Base-by-base conservation (phyloP, 35 echinoderm and acorn worm species). In the Patiria miniata region DNA sequence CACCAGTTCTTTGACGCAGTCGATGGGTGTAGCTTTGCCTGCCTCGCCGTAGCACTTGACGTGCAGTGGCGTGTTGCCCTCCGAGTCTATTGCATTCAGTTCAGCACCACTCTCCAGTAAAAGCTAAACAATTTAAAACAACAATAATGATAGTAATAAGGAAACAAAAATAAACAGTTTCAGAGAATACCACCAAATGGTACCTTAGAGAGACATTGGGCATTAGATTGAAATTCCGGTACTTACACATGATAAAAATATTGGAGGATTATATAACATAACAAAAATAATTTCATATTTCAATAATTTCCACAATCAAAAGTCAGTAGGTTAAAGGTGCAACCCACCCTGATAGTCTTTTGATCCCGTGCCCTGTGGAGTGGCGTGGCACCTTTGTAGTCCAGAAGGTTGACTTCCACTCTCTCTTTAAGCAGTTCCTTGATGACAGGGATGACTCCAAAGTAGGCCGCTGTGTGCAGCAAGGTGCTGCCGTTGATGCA, bases 1-100 rank as follows among this genome's bases (percentile, higher is more conserved):
- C 69, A 99, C 96, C 83, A 99, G 80, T 87, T 92, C 86, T 44
- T 99, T 56, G 39, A 99, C 86, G 78, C 96, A 99, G 21, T 95
- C 93, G 6, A 94, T 85, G 5, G 90, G 85, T 39, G 96, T 92
- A 18, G 92, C 89, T 88, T 99, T 91, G 16, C 91, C 89, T 22
- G 83, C 92, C 61, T 99, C 96, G 65, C 96, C 96, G 36, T 94
- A 99, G 61, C 96, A 95, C 68, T 99, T 99, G 0, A 99, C 96
- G 84, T 99, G 96, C 9, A 99, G 89, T 19, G 96, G 84, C 23
- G 96, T 99, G 58, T 99, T 99, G 2, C 96, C 96, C 50, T 99
- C 96, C 28, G 84, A 38, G 80, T 99, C 96, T 44, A 84, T 86
- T 21, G 96, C 88, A 78, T 95, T 94, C 17, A 99, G 50, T 65